Percentiles rank a stretch among this genome's conserved stretches.
Evolutionary conservation across 2,888 invertebrate species (phyloP).

Genomic region (Andrena haemorrhoa): DNA sequence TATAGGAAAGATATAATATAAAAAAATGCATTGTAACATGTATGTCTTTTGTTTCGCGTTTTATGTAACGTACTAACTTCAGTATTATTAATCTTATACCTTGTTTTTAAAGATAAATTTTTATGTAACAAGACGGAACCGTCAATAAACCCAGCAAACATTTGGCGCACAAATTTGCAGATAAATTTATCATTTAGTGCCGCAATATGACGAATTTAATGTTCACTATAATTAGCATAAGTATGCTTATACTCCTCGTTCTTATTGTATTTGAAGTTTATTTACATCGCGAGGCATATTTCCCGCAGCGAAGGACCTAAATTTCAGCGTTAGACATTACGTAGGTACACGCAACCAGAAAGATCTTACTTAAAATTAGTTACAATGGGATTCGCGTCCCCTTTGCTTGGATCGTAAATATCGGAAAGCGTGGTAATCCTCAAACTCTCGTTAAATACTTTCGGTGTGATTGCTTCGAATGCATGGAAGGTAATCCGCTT

Average conservation of each 20-base stretch:
- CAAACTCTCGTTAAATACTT: slow-evolving; percentile 66
- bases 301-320: slow-evolving; percentile 60
- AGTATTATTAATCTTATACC: slow-evolving; percentile 25
- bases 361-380: background rate
- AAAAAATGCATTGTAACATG: background rate
- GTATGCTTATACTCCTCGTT: slow-evolving; percentile 62
- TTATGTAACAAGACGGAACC: slow-evolving; percentile 4
- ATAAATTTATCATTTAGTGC: slow-evolving; percentile 29
- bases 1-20: slow-evolving; percentile 15
- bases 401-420: slow-evolving; percentile 64
- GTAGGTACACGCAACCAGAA: background rate
- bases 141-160: slow-evolving; percentile 3
- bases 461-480: slow-evolving; percentile 59
- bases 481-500: slow-evolving; percentile 78
- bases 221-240: slow-evolving; percentile 44
- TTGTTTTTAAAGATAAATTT: slow-evolving; percentile 19
- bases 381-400: background rate
- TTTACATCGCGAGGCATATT: slow-evolving; percentile 78
- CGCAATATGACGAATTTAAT: slow-evolving; percentile 43
- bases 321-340: slow-evolving; percentile 12
- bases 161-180: background rate
- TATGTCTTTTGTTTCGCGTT: slow-evolving; percentile 27
- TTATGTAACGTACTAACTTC: slow-evolving; percentile 44
- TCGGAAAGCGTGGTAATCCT: slow-evolving; percentile 74
- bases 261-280: slow-evolving; percentile 78